Evolutionary conservation across 2,888 invertebrate genomes (phyloP).

Genomic region (Tromatobia lineatoria): DNA sequence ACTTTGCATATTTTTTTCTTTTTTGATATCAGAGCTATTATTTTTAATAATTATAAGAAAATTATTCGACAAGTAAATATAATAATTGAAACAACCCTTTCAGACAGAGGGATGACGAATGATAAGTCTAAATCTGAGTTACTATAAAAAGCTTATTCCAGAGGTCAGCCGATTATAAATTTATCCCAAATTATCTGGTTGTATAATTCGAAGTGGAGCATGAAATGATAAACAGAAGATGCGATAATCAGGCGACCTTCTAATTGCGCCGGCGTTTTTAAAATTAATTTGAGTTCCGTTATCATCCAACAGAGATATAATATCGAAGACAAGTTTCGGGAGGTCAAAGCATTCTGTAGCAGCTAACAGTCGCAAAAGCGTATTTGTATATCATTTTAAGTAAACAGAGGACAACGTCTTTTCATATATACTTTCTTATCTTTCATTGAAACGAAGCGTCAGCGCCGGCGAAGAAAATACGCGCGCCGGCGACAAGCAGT

Average conservation of each 20-base stretch:
- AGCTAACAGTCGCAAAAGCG: too few species aligned
- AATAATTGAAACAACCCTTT: background rate
- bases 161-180: constrained; percentile 17
- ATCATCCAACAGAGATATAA: background rate
- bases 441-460: background rate
- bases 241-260: background rate
- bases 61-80: background rate
- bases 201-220: constrained; percentile 1
- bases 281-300: background rate
- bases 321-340: background rate
- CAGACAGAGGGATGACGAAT: background rate
- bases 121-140: background rate
- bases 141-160: background rate
- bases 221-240: constrained; percentile 11
- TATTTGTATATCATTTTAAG: background rate
- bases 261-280: background rate
- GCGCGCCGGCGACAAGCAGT: constrained; percentile 59
- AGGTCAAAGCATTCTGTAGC: too few species aligned
- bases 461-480: background rate
- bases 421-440: constrained; percentile 3
- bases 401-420: background rate
- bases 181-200: constrained; percentile 12
- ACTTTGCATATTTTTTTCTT: too few species aligned
- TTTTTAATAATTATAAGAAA: too few species aligned
- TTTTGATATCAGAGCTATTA: too few species aligned